These are phyloP conservation scores for Apodemus agrarius DNA, from an alignment of 2,797 vertebrate genomes.

Conservation along the genomic window DNA sequence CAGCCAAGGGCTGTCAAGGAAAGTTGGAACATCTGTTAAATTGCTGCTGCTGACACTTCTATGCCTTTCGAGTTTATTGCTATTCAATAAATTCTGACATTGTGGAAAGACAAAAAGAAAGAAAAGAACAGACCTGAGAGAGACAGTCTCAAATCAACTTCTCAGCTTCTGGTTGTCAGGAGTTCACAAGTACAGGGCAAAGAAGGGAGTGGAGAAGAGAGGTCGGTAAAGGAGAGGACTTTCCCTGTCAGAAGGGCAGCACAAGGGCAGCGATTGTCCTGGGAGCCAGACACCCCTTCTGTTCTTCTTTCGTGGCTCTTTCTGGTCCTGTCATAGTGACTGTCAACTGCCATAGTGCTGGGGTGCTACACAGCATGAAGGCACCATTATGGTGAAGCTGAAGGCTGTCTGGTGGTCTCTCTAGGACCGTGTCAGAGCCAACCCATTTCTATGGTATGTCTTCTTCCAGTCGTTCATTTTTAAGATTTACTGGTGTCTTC, in stretches of 20 bases:
- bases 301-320: too few relatives aligned
- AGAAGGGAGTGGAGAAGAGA: not conserved
- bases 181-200: not conserved
- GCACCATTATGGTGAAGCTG: not conserved
- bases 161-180: not conserved
- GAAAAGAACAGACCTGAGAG: not conserved
- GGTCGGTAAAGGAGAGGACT: too few relatives aligned
- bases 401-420: not conserved
- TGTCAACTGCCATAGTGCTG: not conserved
- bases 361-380: not conserved
- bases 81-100: not conserved
- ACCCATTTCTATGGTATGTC: not conserved
- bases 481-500: not conserved
- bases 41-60: not conserved
- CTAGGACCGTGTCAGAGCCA: not conserved
- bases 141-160: not conserved
- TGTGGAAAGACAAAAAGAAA: not conserved
- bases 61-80: not conserved
- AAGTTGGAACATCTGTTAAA: not conserved
- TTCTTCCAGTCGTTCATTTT: not conserved
- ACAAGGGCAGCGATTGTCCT: not conserved
- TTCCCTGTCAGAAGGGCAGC: not conserved
- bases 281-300: not conserved
- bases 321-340: not conserved
- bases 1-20: not conserved